phyloP scores from a whole-genome alignment of 53 echinoderm and acorn worm genomes.

The Apostichopus leukothele region DNA sequence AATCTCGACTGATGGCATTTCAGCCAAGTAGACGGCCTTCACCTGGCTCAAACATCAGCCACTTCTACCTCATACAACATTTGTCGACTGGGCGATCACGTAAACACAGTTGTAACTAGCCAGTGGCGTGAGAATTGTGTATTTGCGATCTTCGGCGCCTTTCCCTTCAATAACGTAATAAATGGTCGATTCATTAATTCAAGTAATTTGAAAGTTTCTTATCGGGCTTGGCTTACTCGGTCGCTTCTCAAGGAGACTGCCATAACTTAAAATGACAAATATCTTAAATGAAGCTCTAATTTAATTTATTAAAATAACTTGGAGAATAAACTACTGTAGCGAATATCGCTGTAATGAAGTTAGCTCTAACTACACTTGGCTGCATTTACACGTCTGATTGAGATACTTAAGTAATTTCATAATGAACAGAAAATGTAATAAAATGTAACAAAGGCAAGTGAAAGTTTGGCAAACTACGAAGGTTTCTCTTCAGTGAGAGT shows the following conservation, averaged over 20 bases:
- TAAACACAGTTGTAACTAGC: neutral
- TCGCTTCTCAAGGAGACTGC: constrained; percentile 23
- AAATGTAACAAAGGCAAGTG: constrained; percentile 1
- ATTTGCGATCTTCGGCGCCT: constrained; percentile 21
- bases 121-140: neutral
- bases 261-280: constrained; percentile 8
- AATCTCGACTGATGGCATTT: too few relatives aligned
- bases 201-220: neutral
- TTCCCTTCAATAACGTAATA: neutral
- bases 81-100: neutral
- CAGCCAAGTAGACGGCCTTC: neutral
- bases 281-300: constrained; percentile 16
- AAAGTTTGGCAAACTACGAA: too few relatives aligned
- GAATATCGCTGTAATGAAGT: constrained; percentile 29
- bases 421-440: neutral
- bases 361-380: constrained; percentile 24
- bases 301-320: constrained; percentile 40
- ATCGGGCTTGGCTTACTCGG: neutral
- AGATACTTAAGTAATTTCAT: neutral
- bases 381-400: constrained; percentile 26
- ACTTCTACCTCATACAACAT: neutral
- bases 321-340: constrained; percentile 22
- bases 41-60: neutral
- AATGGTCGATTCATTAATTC: constrained; percentile 28
- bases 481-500: too few relatives aligned